Evolutionary conservation across 2,888 invertebrate genomes (phyloP).

Genomic region (Salpingus planirostris): DNA sequence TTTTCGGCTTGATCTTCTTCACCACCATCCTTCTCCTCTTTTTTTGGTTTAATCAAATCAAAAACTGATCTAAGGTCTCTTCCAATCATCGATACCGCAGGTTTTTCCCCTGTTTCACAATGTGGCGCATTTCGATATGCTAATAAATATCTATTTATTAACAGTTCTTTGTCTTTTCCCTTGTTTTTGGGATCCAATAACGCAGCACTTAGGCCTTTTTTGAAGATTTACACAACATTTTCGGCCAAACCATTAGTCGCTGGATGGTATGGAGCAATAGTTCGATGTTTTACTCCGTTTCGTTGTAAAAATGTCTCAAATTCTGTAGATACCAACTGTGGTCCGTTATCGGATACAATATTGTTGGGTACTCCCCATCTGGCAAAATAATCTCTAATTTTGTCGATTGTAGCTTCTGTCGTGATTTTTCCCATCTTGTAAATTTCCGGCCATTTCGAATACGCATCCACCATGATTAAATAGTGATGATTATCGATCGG

Average conservation of each 20-base stretch:
- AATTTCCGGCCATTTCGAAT: background rate
- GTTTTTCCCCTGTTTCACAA: slow-evolving; percentile 7
- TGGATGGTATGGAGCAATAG: slow-evolving; percentile 2
- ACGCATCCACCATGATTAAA: background rate
- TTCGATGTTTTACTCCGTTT: slow-evolving; percentile 8
- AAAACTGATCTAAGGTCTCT: background rate
- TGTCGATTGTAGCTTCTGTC: background rate
- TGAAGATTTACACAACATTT: slow-evolving; percentile 6
- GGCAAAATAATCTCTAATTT: background rate
- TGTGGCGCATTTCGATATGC: slow-evolving; percentile 5
- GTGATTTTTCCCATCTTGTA: background rate
- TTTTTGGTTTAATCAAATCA: background rate
- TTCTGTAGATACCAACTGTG: background rate
- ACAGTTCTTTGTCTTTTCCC: slow-evolving; percentile 1
- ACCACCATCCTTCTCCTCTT: background rate
- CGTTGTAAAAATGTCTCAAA: slow-evolving; percentile 5
- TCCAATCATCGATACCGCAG: slow-evolving; percentile 2
- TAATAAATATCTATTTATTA: slow-evolving; percentile 8
- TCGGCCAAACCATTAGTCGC: slow-evolving; percentile 8
- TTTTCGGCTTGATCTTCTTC: no score
- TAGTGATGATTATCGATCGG: background rate
- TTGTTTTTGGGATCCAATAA: slow-evolving; percentile 5
- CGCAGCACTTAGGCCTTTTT: slow-evolving; percentile 8
- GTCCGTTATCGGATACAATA: background rate
- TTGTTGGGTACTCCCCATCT: background rate